phyloP scores from a whole-genome alignment of 2,888 invertebrate genomes.

The Drosophila lacicola region DNA sequence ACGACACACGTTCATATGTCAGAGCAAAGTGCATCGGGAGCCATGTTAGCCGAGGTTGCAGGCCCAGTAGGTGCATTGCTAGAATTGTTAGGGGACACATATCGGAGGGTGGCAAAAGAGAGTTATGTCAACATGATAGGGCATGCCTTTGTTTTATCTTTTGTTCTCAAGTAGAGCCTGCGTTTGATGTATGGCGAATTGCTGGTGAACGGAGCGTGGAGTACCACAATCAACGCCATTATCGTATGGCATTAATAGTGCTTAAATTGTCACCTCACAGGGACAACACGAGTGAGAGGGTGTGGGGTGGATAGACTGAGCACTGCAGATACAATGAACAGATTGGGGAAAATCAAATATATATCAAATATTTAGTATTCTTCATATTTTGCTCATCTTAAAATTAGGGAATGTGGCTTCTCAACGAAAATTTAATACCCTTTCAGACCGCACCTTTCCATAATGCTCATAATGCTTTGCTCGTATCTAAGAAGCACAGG shows the following conservation, averaged over 20 bases:
- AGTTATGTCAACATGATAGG: slow-evolving; percentile 66
- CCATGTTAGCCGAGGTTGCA: slow-evolving; percentile 10
- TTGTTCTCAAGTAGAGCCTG: slow-evolving; percentile 40
- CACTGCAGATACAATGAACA: slow-evolving; percentile 16
- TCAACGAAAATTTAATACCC: no score
- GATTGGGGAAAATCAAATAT: slow-evolving; percentile 26
- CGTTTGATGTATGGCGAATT: slow-evolving; percentile 69
- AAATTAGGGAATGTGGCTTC: no score
- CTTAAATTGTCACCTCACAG: slow-evolving; percentile 71
- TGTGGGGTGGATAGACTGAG: background rate
- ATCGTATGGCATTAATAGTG: slow-evolving; percentile 60
- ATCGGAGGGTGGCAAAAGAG: slow-evolving; percentile 33
- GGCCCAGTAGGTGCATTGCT: slow-evolving; percentile 5
- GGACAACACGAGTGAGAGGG: background rate
- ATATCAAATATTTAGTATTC: slow-evolving; percentile 21
- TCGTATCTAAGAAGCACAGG: no score
- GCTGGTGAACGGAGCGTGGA: slow-evolving; percentile 13
- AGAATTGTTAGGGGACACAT: slow-evolving; percentile 7
- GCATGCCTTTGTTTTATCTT: slow-evolving; percentile 44
- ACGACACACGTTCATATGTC: slow-evolving; percentile 76
- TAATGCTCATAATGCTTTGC: no score
- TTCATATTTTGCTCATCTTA: no score
- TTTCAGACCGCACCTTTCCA: no score
- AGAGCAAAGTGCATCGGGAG: slow-evolving; percentile 68
- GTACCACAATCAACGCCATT: slow-evolving; percentile 71